Conservation (phyloP, 2,888 invertebrate genomes). For the Iselma pallidipennis region DNA sequence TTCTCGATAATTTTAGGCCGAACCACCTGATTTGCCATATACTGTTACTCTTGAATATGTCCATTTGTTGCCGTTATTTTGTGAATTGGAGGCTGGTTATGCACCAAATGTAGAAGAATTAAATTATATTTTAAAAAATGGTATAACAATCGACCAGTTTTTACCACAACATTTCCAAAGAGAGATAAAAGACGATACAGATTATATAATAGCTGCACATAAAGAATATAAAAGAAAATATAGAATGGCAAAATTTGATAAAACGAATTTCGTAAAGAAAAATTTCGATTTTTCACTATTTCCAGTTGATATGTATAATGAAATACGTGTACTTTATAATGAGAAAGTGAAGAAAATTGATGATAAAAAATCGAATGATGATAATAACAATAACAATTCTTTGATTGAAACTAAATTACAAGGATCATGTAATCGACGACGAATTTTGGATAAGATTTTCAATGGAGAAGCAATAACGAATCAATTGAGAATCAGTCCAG, state of each 20-base stretch:
- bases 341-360: background rate
- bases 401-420: background rate
- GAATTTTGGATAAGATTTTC: background rate
- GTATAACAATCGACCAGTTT: constrained; percentile 25
- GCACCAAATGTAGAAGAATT: constrained; percentile 42
- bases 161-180: constrained; percentile 34
- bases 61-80: constrained; percentile 61
- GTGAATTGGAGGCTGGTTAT: constrained; percentile 59
- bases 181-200: constrained; percentile 7
- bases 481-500: background rate
- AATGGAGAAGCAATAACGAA: background rate
- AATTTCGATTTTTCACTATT: constrained; percentile 15
- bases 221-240: constrained; percentile 1
- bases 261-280: background rate
- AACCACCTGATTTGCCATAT: constrained; percentile 16
- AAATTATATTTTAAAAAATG: constrained; percentile 26
- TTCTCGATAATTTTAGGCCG: constrained; percentile 1
- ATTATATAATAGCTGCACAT: background rate
- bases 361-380: background rate
- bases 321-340: constrained; percentile 4
- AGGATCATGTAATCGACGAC: background rate
- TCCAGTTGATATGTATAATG: constrained; percentile 5
- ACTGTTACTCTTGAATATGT: constrained; percentile 45
- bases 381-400: background rate
- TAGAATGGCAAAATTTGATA: background rate